Base-by-base conservation (phyloP, 2,797 vertebrate species). In the Tauraco hartlaubi region DNA sequence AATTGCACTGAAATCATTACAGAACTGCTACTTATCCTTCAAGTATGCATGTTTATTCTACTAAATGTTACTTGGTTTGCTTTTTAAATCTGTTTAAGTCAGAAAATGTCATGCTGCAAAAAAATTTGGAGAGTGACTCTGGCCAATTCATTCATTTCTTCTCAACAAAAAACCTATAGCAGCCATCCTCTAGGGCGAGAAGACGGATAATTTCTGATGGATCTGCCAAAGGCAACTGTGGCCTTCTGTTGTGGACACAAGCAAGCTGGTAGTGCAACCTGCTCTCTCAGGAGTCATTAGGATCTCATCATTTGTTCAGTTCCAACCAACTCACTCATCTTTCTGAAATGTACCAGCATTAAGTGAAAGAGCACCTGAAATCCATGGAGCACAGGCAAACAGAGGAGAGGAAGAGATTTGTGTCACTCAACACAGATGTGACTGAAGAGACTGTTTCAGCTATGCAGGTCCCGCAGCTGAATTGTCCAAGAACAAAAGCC, bases 161-260 rank as follows among this genome's bases (percentile, higher is more conserved):
- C 81, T 66, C 39, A 88, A 6, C 22, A 69, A 74, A 74, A 82
- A 78, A 15, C 15, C 72, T 35, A 78, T 1, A 77, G 72, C 58
- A 78, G 33, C 15, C 37, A 62, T 44, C 2, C 22, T 80, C 51
- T 48, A 85, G 59, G 44, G 49, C 46, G 80, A 39, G 52, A 71
- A 3, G 48, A 75, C 2, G 2, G 67, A 15, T 75, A 58, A 89
- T 91, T 83, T 68, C 63, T 87, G 67, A 33, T 80, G 68, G 71
- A 67, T 33, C 52, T 95, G 82, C 86, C 88, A 92, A 94, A 88
- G 71, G 82, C 4, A 3, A 88, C 63, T 82, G 80, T 22, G 67
- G 88, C 88, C 90, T 94, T 96, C 93, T 95, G 92, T 56, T 91
- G 48, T 71, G 49, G 77, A 87, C 92, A 87, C 11, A 43, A 95